Percentiles rank a stretch among this genome's conserved stretches.
Evolutionary conservation across 1,140 invertebrate genomes (phyloP).

Genomic region (Drosophila rufa): DNA sequence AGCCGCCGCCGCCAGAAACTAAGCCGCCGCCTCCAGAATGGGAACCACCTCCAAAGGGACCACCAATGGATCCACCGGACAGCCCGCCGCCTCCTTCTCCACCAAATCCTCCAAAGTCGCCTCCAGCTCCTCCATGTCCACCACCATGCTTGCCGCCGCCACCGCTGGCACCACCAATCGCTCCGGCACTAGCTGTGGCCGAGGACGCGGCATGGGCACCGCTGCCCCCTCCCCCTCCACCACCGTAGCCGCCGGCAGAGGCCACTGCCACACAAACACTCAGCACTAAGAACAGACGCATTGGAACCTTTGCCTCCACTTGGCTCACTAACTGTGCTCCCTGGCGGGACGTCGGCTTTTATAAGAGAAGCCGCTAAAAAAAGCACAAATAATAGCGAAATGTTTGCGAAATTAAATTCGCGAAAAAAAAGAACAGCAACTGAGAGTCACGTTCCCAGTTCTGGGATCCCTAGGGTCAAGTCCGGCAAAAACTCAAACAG

Average conservation of each 20-base stretch:
- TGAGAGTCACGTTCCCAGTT: constrained; percentile 63
- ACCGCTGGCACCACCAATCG: constrained; percentile 24
- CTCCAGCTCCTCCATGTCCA: constrained; percentile 32
- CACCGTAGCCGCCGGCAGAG: constrained; percentile 60
- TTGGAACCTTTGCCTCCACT: constrained; percentile 57
- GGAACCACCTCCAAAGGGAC: constrained; percentile 21
- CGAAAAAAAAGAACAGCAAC: constrained; percentile 51
- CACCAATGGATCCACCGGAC: constrained; percentile 26
- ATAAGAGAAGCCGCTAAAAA: constrained; percentile 40
- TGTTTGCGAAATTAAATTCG: constrained; percentile 24
- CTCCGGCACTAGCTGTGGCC: constrained; percentile 50
- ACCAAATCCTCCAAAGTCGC: constrained; percentile 25
- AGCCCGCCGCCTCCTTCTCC: constrained; percentile 17
- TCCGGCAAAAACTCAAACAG: constrained; percentile 33
- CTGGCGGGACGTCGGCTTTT: constrained; percentile 52
- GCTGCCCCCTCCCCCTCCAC: constrained; percentile 34
- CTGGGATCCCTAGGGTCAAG: constrained; percentile 67
- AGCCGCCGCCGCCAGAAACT: constrained; percentile 13
- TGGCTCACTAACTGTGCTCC: constrained; percentile 56
- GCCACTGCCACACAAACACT: constrained; percentile 66
- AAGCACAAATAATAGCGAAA: constrained; percentile 32
- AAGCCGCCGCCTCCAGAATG: constrained; percentile 20
- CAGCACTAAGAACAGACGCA: constrained; percentile 76
- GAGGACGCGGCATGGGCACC: constrained; percentile 37
- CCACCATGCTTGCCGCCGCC: constrained; percentile 38